Percentiles rank a stretch among this genome's conserved stretches.
Evolutionary conservation across 92 coral and sea anemone genomes (phyloP).

Genomic region (Porites divaricata): DNA sequence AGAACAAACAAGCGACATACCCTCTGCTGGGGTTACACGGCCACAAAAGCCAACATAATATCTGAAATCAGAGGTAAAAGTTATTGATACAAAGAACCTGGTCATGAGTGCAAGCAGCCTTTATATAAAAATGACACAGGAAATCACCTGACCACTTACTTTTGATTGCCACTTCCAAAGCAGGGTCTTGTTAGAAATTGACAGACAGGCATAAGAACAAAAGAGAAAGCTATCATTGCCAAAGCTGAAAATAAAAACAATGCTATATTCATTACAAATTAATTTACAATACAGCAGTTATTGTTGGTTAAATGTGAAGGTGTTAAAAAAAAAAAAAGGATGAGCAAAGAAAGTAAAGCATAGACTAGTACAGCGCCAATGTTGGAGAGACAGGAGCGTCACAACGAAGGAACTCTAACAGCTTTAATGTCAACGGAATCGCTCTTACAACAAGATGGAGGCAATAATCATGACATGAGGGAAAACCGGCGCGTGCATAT

Average conservation of each 20-base stretch:
- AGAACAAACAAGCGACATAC: conserved; percentile 80
- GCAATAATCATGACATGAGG: too few species aligned
- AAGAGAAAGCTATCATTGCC: conserved; percentile 96
- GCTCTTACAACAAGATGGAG: too few species aligned
- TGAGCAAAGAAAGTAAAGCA: too few species aligned
- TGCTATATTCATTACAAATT: not conserved
- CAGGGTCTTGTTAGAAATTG: conserved; percentile 82
- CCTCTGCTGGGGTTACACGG: conserved; percentile 92
- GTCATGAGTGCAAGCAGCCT: not conserved
- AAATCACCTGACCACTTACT: conserved; percentile 42
- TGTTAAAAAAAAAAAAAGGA: too few species aligned
- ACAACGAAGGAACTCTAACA: too few species aligned
- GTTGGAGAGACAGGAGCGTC: too few species aligned
- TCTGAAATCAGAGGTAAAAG: conserved; percentile 44
- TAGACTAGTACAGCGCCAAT: too few species aligned
- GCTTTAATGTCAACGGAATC: too few species aligned
- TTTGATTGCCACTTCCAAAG: conserved; percentile 50
- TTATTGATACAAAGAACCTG: not conserved
- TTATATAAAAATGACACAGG: too few species aligned
- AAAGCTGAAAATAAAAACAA: conserved; percentile 70
- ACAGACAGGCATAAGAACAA: conserved; percentile 94
- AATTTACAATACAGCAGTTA: too few species aligned
- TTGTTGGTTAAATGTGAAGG: too few species aligned
- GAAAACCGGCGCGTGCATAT: too few species aligned
- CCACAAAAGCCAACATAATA: conserved; percentile 89